A percentile compares a stretch with the other conserved stretches of the same genome.
These are phyloP conservation scores for Gryllus longicercus DNA, from an alignment of 2,888 invertebrate species.

Conservation along the genomic window DNA sequence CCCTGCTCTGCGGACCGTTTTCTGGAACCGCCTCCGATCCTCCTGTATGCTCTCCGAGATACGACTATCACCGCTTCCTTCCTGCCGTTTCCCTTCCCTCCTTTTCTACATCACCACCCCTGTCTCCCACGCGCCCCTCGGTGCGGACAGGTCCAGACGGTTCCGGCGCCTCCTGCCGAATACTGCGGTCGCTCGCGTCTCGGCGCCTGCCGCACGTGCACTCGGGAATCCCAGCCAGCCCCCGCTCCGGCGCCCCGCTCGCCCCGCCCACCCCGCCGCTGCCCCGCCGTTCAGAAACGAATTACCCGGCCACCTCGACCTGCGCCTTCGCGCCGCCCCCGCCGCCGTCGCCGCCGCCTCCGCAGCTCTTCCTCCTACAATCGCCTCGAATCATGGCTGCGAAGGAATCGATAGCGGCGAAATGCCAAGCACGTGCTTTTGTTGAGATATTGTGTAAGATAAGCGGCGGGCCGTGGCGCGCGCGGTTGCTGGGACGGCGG, in stretches of 20 bases:
- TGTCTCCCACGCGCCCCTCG: too few species aligned
- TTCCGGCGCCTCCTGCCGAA: too few species aligned
- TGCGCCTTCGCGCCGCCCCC: neutral
- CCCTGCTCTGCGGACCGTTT: too few species aligned
- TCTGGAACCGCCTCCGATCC: too few species aligned
- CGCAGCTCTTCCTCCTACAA: neutral
- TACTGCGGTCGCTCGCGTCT: too few species aligned
- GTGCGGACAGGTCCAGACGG: too few species aligned
- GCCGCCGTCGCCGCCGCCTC: too few species aligned
- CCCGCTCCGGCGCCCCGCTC: neutral
- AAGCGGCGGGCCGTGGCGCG: neutral
- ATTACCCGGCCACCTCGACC: neutral
- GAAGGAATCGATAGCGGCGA: slow-evolving; percentile 2
- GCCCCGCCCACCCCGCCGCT: neutral
- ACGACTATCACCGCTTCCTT: too few species aligned
- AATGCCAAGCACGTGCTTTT: slow-evolving; percentile 17
- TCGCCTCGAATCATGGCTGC: neutral
- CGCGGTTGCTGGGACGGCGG: neutral
- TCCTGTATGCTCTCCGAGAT: too few species aligned
- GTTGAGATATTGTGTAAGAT: slow-evolving; percentile 3
- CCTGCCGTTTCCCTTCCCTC: too few species aligned
- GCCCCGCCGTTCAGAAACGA: too few species aligned
- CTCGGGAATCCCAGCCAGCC: neutral
- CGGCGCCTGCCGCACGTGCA: neutral
- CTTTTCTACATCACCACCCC: too few species aligned